Evolutionary conservation across 2,888 invertebrate genomes (phyloP), one percentile per base, ranked within the genome.

Genomic region (Eupeodes latifasciatus): DNA sequence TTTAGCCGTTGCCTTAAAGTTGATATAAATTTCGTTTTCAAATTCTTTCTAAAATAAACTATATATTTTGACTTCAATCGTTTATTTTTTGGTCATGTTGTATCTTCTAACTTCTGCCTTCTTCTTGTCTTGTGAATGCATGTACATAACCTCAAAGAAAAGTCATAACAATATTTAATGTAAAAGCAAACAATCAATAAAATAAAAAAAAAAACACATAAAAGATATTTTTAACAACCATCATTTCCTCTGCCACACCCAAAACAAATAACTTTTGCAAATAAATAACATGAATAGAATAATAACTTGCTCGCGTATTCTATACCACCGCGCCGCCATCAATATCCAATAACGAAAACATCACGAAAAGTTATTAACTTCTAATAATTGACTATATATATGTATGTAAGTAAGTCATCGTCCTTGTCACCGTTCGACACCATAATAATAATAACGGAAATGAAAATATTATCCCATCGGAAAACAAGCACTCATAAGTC

Each of bases 361-460:
- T 85, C 82, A 81, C 81, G 85, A 84, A 88, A 88, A 85, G 85
- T 88, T 88, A 88, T 88, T 88, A 88, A 81, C 85, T 85, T 88
- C 71, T 74, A 62, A 85, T 85, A 88, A 88, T 85, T 88, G 88
- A 40, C 78, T 81, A 40, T 11, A 40, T 11, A 40, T 40, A 0
- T 40, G 4, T 40, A 5, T 40, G 5, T 40, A 40, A 40, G 40
- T 9, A 40, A 14, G 27, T 14, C 34, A 34, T 74, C 62, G 69
- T 75, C 81, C 55, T 64, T 11, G 62, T 62, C 77, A 77, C 57
- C 72, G 72, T 72, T 75, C 72, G 67, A 66, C 85, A 76, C 64
- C n/a, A 66, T 66, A 44, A 44, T 16, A 53, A 16, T 51, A 7
- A 59, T n/a, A 77, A 55, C 85, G 88, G 85, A 88, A 88, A 88